Evolutionary conservation across 2,888 invertebrate genomes (phyloP), one percentile per base, ranked within the genome.

Genomic region (Lissonota sp.): DNA sequence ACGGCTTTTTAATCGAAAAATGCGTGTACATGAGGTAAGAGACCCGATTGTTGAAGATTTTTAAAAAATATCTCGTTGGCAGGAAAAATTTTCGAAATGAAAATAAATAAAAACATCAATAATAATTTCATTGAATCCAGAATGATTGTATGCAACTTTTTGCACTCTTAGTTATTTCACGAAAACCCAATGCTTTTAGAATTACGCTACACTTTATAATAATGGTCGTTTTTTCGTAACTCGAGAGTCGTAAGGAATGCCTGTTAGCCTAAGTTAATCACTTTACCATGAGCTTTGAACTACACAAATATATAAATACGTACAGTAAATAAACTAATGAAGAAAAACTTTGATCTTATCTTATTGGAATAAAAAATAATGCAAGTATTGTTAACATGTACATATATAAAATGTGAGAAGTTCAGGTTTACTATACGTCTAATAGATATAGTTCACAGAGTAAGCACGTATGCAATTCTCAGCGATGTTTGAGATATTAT

Each of bases 381-480:
- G 63, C 53, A 63, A 76, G 55, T 55, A 62, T 37, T 42, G 16
- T 66, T 57, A n/a, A n/a, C n/a, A n/a, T n/a, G n/a, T 26, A 51
- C 4, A 40, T 6, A 62, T 51, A 55, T 26, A 37, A 42, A 16
- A 42, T 44, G 49, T 64, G 66, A 40, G 64, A 71, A 71, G 40
- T 40, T 4, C 6, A 60, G 40, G 6, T 40, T 60, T 39, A 40
- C 8, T 46, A n/a, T 10, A 46, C 46, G 46, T n/a, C 46, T n/a
- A 8, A 46, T 51, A 58, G n/a, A 55, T 40, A 71, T 71, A 40
- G 37, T 49, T 51, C n/a, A 46, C 42, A 64, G 51, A 42, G 58
- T 70, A 74, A 70, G 75, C 58, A 71, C 71, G 63, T 64, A 40
- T 74, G 57, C 58, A 64, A 79, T 70, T 70, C 74, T 58, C 64